Base-by-base conservation (phyloP, 2,797 vertebrate genomes). In the Arctocebus calabarensis region DNA sequence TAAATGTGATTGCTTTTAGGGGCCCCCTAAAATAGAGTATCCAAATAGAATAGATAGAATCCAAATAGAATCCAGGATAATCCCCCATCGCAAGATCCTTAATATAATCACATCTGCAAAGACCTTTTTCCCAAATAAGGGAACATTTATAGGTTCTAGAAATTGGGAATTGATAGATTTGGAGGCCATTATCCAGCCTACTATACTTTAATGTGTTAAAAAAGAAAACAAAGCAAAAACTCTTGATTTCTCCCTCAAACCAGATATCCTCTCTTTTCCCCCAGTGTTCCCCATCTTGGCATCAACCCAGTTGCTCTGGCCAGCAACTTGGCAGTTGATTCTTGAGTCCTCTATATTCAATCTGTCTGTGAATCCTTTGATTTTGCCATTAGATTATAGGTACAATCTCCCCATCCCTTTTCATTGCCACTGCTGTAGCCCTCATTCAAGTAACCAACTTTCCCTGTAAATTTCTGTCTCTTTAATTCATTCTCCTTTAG, bases 121-220 rank as follows among this genome's bases (percentile, higher is more conserved):
- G 59, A 40, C 29, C n/a, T 4, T 73, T 94, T 83, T 85, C 75
- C 55, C 52, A 62, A 83, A 29, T 62, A 74, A 84, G 71, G 40
- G 52, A 91, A 17, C 8, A 40, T 40, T 73, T 86, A n/a, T 7
- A 87, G 79, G 37, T 59, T 77, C 29, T 37, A 86, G 37, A 32
- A 59, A 68, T 86, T 89, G 74, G 61, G 68, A 37, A 40, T 40
- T 83, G 14, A 61, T 77, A 86, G 90, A 43, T 73, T 81, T 87
- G 43, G 66, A 55, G 57, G 45, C 55, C n/a, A 52, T 68, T 77
- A n/a, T 82, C 82, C 64, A 94, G 73, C 20, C 3, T 70, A 7
- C 11, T 75, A 48, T 3, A 81, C 19, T 91, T 91, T 89, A 91
- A 68, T 29, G 29, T 43, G 45, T 86, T 91, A 85, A 86, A 52